These are phyloP conservation scores for Donacobius atricapilla DNA, from an alignment of 2,113 vertebrate genomes.

Conservation along the genomic window DNA sequence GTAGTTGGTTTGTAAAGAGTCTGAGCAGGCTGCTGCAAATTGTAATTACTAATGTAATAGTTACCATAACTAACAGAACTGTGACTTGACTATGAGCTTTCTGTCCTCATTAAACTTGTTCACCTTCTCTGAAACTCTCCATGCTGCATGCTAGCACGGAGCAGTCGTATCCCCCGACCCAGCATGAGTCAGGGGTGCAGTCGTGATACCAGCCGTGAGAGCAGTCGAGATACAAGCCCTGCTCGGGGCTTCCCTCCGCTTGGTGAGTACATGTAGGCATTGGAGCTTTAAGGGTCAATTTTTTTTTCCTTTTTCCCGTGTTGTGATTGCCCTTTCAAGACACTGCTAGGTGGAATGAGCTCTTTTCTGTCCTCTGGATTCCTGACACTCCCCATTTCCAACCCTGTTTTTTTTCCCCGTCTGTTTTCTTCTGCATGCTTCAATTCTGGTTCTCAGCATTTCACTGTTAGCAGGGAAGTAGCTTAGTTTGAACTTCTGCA, in stretches of 20 bases:
- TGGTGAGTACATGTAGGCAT: constrained; percentile 89
- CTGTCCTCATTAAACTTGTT: constrained; percentile 94
- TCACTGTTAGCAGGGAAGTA: constrained; percentile 25
- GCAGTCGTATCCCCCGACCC: constrained; percentile 98
- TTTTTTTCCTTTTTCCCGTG: constrained; percentile 7
- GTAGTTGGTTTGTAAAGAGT: constrained; percentile 31
- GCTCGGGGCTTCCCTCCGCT: constrained; percentile 95
- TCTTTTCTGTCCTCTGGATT: constrained; percentile 47
- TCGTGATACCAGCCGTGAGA: constrained; percentile 99
- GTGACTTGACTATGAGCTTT: constrained; percentile 78
- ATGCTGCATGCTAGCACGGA: constrained; percentile 98
- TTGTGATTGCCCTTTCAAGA: constrained; percentile 50
- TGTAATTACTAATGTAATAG: constrained; percentile 67
- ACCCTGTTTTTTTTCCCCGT: neutral
- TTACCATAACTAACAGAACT: constrained; percentile 72
- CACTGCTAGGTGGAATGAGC: constrained; percentile 66
- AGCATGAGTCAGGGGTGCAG: constrained; percentile 99
- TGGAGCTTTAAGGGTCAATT: constrained; percentile 65
- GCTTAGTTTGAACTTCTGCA: neutral
- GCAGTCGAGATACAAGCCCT: constrained; percentile 99
- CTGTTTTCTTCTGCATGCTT: constrained; percentile 71
- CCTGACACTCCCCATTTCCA: constrained; percentile 36
- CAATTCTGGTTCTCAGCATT: constrained; percentile 51
- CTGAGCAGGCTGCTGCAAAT: constrained; percentile 11
- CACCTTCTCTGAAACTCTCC: constrained; percentile 91